Evolutionary conservation across 2,888 invertebrate genomes (phyloP), one percentile per base, ranked within the genome.

Genomic region (Orthosia gothica): DNA sequence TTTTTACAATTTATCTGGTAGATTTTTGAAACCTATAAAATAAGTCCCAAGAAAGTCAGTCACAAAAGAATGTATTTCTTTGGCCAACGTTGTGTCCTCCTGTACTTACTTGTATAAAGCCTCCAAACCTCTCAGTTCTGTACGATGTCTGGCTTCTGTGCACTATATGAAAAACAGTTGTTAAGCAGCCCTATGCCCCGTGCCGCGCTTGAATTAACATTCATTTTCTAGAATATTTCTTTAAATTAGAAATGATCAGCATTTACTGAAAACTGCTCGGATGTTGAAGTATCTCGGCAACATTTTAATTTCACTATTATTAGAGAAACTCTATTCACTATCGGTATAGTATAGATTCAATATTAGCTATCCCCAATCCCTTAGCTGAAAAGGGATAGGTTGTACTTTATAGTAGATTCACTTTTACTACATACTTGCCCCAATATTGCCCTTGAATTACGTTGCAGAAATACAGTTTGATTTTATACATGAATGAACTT

Each of bases 401-500:
- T 71, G 58, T 40, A 54, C 55, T 70, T 62, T 13, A 40, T 40
- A 40, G 40, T 40, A 66, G 18, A 47, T 26, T 16, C 45, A 20
- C 13, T 50, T 40, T 81, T 11, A 45, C 18, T 11, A 50, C 16
- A 13, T 15, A 20, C 20, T 57, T 62, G 26, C n/a, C 52, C 47
- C 12, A 57, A 76, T 76, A 40, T 59, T 61, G n/a, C n/a, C 59
- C 50, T 64, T 26, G 26, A 68, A 59, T 32, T 54, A 45, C 54
- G 26, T 20, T n/a, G 11, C 13, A 67, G 26, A 63, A 64, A 47
- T 23, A 68, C 63, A 16, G 20, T 11, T 59, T 64, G 45, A 67
- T 68, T 80, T 67, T 81, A 64, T 63, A 13, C 26, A 40, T 13
- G 23, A 71, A 74, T 78, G 63, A 67, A 79, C 49, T 49, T 40